Percentiles rank a stretch among this genome's conserved stretches.
Conservation (phyloP, 2,888 invertebrate species). For the Choreutis nemorana region DNA sequence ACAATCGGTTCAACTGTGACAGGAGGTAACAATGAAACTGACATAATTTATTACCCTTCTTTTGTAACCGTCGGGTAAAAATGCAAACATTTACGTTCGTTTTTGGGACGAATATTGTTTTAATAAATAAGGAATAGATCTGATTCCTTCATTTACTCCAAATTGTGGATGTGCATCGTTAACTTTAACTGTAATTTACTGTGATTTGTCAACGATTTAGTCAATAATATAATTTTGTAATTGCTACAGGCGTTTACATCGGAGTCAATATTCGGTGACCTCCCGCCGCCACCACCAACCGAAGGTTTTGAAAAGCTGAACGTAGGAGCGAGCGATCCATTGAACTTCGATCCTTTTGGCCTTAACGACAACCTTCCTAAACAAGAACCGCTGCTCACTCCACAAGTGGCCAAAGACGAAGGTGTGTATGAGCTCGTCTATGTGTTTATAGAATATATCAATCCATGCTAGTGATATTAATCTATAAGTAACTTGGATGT, state of each 20-base stretch:
- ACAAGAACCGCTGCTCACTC: conserved; percentile 46
- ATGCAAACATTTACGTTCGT: too few species aligned
- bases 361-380: conserved; percentile 51
- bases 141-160: too few species aligned
- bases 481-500: too few species aligned
- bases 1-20: background rate
- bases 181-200: too few species aligned
- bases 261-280: conserved; percentile 44
- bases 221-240: background rate
- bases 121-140: too few species aligned
- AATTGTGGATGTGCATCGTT: too few species aligned
- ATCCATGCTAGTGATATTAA: too few species aligned
- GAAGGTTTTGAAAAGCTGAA: conserved; percentile 14
- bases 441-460: too few species aligned
- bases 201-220: too few species aligned
- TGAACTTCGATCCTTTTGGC: conserved; percentile 74
- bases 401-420: conserved; percentile 35
- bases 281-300: conserved; percentile 26
- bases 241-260: conserved; percentile 29
- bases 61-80: too few species aligned
- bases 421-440: conserved; percentile 30
- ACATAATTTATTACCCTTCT: background rate
- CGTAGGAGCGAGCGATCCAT: conserved; percentile 27
- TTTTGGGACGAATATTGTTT: too few species aligned
- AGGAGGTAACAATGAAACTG: background rate